Evolutionary conservation across 2,113 vertebrate genomes (phyloP).

Genomic region (Oncorhynchus keta): DNA sequence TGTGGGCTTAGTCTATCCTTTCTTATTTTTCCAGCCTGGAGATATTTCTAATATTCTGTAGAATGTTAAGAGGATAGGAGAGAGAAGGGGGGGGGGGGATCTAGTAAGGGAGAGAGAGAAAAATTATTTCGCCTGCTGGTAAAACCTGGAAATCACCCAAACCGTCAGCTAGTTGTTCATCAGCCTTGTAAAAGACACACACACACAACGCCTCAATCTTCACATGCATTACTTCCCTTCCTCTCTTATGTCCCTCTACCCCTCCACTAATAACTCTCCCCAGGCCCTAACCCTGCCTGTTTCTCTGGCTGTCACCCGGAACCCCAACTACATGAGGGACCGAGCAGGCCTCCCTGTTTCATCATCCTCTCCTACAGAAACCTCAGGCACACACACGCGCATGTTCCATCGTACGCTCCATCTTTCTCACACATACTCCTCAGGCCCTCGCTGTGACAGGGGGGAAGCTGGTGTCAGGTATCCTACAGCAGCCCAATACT

Average conservation of each 20-base stretch:
- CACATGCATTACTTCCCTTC: constrained; percentile 39
- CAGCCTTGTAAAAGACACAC: constrained; percentile 10
- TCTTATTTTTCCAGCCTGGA: neutral
- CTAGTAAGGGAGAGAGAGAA: constrained; percentile 37
- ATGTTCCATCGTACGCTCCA: too few relatives aligned
- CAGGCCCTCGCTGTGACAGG: neutral
- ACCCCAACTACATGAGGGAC: neutral
- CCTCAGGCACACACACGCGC: too few relatives aligned
- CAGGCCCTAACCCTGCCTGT: constrained; percentile 5
- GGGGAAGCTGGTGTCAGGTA: neutral
- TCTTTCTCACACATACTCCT: neutral
- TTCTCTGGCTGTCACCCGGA: neutral
- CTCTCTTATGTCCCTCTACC: constrained; percentile 6
- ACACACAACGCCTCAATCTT: neutral
- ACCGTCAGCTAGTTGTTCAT: constrained; percentile 49
- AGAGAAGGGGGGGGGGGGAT: neutral
- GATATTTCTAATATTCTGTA: neutral
- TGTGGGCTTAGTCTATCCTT: too few relatives aligned
- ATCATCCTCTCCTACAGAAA: neutral
- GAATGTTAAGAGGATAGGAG: neutral
- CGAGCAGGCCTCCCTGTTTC: neutral
- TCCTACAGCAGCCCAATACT: neutral
- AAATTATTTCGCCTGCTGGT: constrained; percentile 39
- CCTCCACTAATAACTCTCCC: constrained; percentile 29
- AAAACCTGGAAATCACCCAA: constrained; percentile 49